Conservation (phyloP, 1,140 invertebrate species). For the Halesus radiatus region DNA sequence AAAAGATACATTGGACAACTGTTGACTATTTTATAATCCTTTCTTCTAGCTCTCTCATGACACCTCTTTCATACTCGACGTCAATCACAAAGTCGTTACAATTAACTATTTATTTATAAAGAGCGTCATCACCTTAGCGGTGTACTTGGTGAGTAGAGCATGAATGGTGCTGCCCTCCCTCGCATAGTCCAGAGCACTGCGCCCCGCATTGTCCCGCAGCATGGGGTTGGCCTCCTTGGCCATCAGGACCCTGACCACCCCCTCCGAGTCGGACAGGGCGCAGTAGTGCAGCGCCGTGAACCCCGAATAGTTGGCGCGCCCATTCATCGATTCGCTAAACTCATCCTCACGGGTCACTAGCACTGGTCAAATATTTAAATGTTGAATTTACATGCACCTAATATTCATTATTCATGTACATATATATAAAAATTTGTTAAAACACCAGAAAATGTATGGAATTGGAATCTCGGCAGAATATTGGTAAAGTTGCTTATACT, state of each 20-base stretch:
- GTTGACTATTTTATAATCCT: too few relatives aligned
- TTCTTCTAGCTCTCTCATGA: too few relatives aligned
- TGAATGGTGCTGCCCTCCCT: slow-evolving; percentile 66
- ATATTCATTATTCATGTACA: too few relatives aligned
- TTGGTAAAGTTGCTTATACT: too few relatives aligned
- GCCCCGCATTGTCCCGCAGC: slow-evolving; percentile 82
- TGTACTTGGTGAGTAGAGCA: slow-evolving; percentile 50
- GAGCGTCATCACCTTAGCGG: slow-evolving; percentile 57
- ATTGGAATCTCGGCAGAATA: too few relatives aligned
- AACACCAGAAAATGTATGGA: too few relatives aligned
- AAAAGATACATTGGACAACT: too few relatives aligned
- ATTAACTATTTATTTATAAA: too few relatives aligned
- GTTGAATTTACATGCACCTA: too few relatives aligned
- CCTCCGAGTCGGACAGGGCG: slow-evolving; percentile 79
- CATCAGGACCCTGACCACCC: slow-evolving; percentile 74
- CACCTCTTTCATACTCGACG: too few relatives aligned
- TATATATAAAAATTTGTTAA: too few relatives aligned
- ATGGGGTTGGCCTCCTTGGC: slow-evolving; percentile 80
- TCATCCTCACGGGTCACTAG: slow-evolving; percentile 81
- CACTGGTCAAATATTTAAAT: slow-evolving; percentile 65
- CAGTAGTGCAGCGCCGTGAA: slow-evolving; percentile 94
- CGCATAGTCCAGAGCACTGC: slow-evolving; percentile 84
- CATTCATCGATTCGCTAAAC: slow-evolving; percentile 83
- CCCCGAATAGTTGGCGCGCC: slow-evolving; percentile 82
- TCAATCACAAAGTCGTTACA: too few relatives aligned